phyloP scores from a whole-genome alignment of 2,113 vertebrate species.

The Clarias magur region DNA sequence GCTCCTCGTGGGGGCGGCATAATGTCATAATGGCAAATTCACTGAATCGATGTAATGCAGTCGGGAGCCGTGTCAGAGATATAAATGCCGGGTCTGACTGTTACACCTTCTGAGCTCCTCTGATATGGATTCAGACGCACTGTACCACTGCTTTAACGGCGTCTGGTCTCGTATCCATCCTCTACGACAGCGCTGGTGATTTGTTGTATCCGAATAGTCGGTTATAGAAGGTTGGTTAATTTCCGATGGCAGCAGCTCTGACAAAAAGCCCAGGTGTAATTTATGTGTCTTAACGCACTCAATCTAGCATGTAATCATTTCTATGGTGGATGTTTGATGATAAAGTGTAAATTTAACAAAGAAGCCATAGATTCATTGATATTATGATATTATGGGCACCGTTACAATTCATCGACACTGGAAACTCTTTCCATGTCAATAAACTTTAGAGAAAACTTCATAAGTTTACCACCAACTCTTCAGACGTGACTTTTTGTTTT shows the following conservation, averaged over 20 bases:
- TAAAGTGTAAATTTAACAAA: neutral
- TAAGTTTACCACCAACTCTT: neutral
- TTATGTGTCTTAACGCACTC: neutral
- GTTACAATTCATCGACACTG: too few species aligned
- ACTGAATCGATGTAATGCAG: neutral
- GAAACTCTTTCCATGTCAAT: too few species aligned
- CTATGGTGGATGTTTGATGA: neutral
- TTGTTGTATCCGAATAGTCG: neutral
- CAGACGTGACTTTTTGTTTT: neutral
- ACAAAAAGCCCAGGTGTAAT: neutral
- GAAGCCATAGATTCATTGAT: neutral
- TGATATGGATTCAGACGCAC: neutral
- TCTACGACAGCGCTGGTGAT: neutral
- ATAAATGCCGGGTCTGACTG: neutral
- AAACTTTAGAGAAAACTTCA: too few species aligned
- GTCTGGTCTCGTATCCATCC: neutral
- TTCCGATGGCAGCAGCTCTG: neutral
- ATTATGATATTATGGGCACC: too few species aligned
- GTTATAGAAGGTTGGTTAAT: neutral
- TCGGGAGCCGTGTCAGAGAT: slow-evolving; percentile 1
- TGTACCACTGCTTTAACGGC: neutral
- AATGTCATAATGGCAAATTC: slow-evolving; percentile 13
- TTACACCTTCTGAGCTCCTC: neutral
- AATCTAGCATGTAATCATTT: neutral
- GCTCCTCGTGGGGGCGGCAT: slow-evolving; percentile 21